A percentile compares a stretch with the other conserved stretches of the same genome.
Conservation (phyloP, 1,140 invertebrate genomes). For the Vanessa tameamea region DNA sequence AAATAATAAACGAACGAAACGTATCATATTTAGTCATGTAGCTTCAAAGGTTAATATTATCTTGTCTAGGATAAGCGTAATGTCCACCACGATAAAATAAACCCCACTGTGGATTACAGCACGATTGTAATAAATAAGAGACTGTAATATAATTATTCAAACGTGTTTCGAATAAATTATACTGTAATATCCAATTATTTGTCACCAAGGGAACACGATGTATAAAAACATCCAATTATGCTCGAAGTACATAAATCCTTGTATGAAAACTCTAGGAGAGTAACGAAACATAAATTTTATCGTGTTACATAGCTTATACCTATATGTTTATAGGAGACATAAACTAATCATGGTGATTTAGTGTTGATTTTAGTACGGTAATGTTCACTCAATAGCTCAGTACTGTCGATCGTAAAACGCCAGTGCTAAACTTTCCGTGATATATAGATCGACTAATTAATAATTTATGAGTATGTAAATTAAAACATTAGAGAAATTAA, state of each 20-base stretch:
- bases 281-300: too few relatives aligned
- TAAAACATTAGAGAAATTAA: too few relatives aligned
- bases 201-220: constrained; percentile 17
- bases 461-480: too few relatives aligned
- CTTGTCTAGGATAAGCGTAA: constrained; percentile 3
- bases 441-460: too few relatives aligned
- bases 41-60: neutral
- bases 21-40: neutral
- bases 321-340: too few relatives aligned
- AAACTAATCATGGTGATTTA: too few relatives aligned
- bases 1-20: neutral
- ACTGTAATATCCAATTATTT: constrained; percentile 28
- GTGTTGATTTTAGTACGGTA: too few relatives aligned
- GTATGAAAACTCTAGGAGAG: neutral
- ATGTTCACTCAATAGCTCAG: too few relatives aligned
- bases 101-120: constrained; percentile 6
- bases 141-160: constrained; percentile 28
- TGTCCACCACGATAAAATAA: constrained; percentile 6
- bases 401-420: too few relatives aligned
- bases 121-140: constrained; percentile 25
- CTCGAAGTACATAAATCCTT: neutral
- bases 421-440: too few relatives aligned
- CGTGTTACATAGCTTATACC: too few relatives aligned
- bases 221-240: constrained; percentile 11
- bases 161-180: constrained; percentile 24